Conservation (phyloP, 2,797 vertebrate species). For the Leptoclinus maculatus region DNA sequence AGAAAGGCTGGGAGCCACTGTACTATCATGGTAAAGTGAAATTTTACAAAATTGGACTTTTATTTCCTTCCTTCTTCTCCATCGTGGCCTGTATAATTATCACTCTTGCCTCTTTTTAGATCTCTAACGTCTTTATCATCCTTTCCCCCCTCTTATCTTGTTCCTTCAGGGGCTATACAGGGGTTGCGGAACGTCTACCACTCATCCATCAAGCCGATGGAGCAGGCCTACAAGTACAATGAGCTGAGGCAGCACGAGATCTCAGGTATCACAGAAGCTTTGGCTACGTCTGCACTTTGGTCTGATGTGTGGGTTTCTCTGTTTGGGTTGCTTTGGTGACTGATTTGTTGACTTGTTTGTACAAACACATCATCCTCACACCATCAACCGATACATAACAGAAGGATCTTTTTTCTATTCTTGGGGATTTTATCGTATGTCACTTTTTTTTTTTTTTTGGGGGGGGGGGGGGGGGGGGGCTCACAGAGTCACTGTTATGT, state of each 20-base stretch:
- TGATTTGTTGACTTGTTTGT: constrained; percentile 53
- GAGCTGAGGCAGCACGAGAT: constrained; percentile 98
- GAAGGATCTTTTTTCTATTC: background rate
- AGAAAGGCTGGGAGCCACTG: background rate
- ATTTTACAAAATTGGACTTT: background rate
- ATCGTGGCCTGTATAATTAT: background rate
- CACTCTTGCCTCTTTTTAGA: background rate
- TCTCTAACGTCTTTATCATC: background rate
- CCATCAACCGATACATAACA: constrained; percentile 1
- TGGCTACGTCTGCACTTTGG: constrained; percentile 13
- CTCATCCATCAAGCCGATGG: constrained; percentile 94
- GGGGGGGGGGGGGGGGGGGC: background rate
- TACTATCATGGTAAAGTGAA: background rate
- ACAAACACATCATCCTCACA: constrained; percentile 25
- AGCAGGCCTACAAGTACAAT: constrained; percentile 98
- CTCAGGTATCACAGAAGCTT: constrained; percentile 87
- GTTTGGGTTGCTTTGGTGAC: constrained; percentile 60
- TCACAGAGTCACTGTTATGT: background rate
- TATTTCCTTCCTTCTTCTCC: background rate
- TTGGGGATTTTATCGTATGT: background rate
- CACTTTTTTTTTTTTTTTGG: background rate
- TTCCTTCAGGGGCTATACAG: constrained; percentile 87
- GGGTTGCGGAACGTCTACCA: constrained; percentile 95
- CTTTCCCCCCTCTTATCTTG: background rate
- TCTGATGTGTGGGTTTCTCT: constrained; percentile 51